Percentiles rank a stretch among this genome's conserved stretches.
These are phyloP conservation scores for Cryptophagus acutangulus DNA, from an alignment of 2,888 invertebrate genomes.

Conservation along the genomic window DNA sequence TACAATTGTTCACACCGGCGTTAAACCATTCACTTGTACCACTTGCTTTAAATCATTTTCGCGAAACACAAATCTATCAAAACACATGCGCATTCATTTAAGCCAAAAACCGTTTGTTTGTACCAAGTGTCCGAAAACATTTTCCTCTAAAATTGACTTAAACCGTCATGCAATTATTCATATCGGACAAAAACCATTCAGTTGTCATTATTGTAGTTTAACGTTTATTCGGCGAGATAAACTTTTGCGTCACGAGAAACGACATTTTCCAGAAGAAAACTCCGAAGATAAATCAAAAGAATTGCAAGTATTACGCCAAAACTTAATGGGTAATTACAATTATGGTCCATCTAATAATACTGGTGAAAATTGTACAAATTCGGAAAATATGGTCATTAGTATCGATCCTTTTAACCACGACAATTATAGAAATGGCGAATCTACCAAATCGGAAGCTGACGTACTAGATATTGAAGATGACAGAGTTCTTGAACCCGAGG, in stretches of 20 bases:
- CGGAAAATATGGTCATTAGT: conserved; percentile 56
- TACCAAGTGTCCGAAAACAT: conserved; percentile 66
- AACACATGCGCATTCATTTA: conserved; percentile 68
- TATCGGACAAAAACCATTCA: conserved; percentile 61
- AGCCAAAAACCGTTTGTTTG: conserved; percentile 69
- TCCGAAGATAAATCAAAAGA: conserved; percentile 40
- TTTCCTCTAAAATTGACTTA: conserved; percentile 64
- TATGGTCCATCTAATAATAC: conserved; percentile 32
- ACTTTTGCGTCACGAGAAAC: conserved; percentile 60
- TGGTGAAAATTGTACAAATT: conserved; percentile 30
- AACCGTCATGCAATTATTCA: conserved; percentile 64
- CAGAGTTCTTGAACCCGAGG: conserved; percentile 13
- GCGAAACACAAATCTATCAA: conserved; percentile 70
- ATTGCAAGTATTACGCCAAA: conserved; percentile 39
- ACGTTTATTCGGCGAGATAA: conserved; percentile 67
- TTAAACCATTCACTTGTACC: conserved; percentile 67
- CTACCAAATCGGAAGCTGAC: conserved; percentile 18
- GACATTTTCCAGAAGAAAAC: conserved; percentile 51
- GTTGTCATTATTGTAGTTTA: conserved; percentile 61
- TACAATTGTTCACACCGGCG: conserved; percentile 72
- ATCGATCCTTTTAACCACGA: conserved; percentile 56
- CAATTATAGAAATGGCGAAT: conserved; percentile 27
- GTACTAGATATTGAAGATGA: conserved; percentile 29
- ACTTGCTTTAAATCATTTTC: conserved; percentile 72
- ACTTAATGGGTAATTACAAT: conserved; percentile 38